Percentiles rank a stretch among this genome's conserved stretches.
Conservation (phyloP, 2,888 invertebrate genomes). For the Colletes collaris region DNA sequence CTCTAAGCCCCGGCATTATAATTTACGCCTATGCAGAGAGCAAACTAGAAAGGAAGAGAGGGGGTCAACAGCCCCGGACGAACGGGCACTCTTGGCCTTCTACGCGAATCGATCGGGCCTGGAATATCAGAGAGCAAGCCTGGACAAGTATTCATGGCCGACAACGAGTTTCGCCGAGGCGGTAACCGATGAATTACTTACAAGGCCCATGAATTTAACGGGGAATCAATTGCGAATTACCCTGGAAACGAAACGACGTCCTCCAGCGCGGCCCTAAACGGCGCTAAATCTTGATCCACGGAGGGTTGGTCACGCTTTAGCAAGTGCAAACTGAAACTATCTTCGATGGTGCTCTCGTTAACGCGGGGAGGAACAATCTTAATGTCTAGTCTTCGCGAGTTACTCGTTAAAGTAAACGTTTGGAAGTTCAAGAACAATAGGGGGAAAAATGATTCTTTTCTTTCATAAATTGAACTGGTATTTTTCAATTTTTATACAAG, state of each 20-base stretch:
- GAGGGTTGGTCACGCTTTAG: too few species aligned
- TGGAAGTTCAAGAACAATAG: too few species aligned
- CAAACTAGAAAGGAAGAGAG: slow-evolving; percentile 59
- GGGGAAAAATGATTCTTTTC: too few species aligned
- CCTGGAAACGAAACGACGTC: slow-evolving; percentile 30
- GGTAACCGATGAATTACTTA: slow-evolving; percentile 64
- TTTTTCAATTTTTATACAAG: too few species aligned
- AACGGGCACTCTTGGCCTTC: slow-evolving; percentile 46
- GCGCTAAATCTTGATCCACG: too few species aligned
- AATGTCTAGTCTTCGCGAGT: too few species aligned
- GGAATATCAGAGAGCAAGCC: slow-evolving; percentile 55
- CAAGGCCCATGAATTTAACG: slow-evolving; percentile 64
- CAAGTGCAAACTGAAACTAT: too few species aligned
- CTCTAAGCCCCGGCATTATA: slow-evolving; percentile 70
- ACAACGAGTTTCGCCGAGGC: slow-evolving; percentile 51
- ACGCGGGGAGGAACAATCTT: too few species aligned
- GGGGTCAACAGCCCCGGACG: slow-evolving; percentile 71
- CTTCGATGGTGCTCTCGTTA: too few species aligned
- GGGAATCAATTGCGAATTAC: slow-evolving; percentile 61
- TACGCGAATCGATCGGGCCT: slow-evolving; percentile 66
- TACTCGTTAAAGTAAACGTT: too few species aligned
- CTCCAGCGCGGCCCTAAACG: too few species aligned
- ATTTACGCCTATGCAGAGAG: slow-evolving; percentile 70
- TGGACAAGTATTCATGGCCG: slow-evolving; percentile 56
- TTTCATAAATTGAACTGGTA: too few species aligned